These are phyloP conservation scores for Colletes latitarsis DNA, from an alignment of 1,140 invertebrate genomes.

Conservation along the genomic window DNA sequence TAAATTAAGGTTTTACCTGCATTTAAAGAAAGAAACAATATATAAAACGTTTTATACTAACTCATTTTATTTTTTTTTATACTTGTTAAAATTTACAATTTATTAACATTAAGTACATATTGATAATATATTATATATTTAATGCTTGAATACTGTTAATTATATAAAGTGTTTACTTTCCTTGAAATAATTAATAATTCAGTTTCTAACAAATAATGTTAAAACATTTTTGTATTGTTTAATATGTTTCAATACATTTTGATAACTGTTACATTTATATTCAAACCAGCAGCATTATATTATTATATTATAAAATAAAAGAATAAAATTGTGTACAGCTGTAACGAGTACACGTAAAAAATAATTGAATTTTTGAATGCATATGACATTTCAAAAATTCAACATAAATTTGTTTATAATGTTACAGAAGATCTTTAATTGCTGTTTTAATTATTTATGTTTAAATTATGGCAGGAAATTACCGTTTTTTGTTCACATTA, in stretches of 20 bases:
- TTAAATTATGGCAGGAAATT: too few species aligned
- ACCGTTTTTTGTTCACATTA: too few species aligned
- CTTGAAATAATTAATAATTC: background rate
- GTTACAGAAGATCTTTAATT: too few species aligned
- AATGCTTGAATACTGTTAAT: background rate
- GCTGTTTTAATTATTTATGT: too few species aligned
- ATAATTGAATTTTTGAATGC: background rate
- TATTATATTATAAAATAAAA: background rate
- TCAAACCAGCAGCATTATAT: background rate
- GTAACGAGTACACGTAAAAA: background rate
- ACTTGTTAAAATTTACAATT: background rate
- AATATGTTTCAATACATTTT: conserved; percentile 9
- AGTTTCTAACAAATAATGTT: background rate
- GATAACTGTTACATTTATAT: background rate
- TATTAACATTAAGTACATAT: background rate
- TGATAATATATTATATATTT: conserved; percentile 4
- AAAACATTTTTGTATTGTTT: conserved; percentile 2
- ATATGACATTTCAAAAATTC: too few species aligned
- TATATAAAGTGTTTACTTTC: background rate
- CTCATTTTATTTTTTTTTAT: background rate
- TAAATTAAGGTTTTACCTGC: too few species aligned
- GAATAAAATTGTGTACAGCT: too few species aligned
- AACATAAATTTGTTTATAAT: too few species aligned
- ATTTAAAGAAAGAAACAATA: background rate
- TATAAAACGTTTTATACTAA: background rate